Evolutionary conservation across 2,888 invertebrate genomes (phyloP), one percentile per base, ranked within the genome.

Genomic region (Parnassius smintheus): DNA sequence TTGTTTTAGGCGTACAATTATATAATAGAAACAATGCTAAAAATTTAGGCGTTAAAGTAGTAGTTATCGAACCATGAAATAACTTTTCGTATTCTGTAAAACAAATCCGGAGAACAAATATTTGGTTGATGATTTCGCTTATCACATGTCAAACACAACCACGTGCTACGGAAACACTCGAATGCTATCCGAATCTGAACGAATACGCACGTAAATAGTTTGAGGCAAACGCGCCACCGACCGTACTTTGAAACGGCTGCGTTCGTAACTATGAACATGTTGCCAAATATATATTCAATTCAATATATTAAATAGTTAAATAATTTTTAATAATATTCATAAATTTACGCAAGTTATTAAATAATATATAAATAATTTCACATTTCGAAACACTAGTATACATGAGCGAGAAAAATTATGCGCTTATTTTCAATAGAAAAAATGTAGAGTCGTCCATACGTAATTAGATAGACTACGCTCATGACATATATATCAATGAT

Each of bases 131-230:
- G 61, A 41, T 57, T 64, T 66, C 56, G 64, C 66, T 73, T 75
- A 75, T 72, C 75, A 85, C 75, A 81, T 86, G 81, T 82, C 82
- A 82, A 76, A 72, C 63, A 56, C 65, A 65, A 77, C 83, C 90
- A 89, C 86, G 88, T 88, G 88, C 77, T 75, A 79, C 88, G 89
- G 75, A 79, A 74, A 78, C 66, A 63, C 62, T 76, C 88, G 88
- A 87, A 72, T 66, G 66, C 67, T 49, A 52, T 45, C 75, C 86
- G 85, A 77, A 77, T 73, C 66, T 68, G 65, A 70, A 64, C 83
- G 71, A 75, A 71, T 69, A 78, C 80, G 57, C 45, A 85, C 85
- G 79, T 81, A 88, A 89, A 89, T 90, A 89, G 86, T 88, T 81
- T 75, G 77, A 75, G 82, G 83, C 81, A 73, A 67, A 72, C 76